Evolutionary conservation across 2,797 vertebrate genomes (phyloP), one percentile per base, ranked within the genome.

Genomic region (Gadopsis marmoratus): DNA sequence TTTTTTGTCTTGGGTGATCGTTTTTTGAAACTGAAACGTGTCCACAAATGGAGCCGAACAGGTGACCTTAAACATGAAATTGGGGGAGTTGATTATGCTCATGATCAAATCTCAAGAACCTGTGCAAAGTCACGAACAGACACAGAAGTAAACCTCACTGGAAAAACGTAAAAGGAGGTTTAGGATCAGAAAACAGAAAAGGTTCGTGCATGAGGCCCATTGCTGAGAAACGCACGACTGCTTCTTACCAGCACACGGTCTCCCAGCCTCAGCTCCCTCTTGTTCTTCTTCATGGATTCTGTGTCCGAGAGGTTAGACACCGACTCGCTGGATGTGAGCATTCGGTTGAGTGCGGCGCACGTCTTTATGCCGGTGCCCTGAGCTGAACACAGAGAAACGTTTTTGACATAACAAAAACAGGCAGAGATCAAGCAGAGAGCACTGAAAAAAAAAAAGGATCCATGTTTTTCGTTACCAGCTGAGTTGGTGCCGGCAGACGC

Each of bases 221-320:
- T 17, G 43, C 17, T 45, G 7, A 13, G 7, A 47, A 17, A 6
- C 6, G 14, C 8, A 51, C n/a, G 6, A 3, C 0, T 7, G 29
- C 29, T 47, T 63, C 95, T 96, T 85, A 99, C 98, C 96, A 99
- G 88, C 33, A 99, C 98, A 8, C 98, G 89, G 76, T 99, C 97
- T 47, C 96, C 96, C 1, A 98, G 94, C 92, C 96, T 97, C 85
- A 99, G 95, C 86, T 99, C 98, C 69, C 97, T 91, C 82, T 96
- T 96, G 53, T 92, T 96, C 88, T 98, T 99, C 94, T 98, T 98
- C 10, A 95, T 64, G 0, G 98, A 99, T 21, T 98, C 97, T 0
- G 97, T 93, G 91, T 99, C 98, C 0, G 98, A 99, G 4, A 99
- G 95, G 87, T 99, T 99, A 2, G 98, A 97, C 78, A 97, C 87